These are phyloP conservation scores for Cotesia typhae DNA, from an alignment of 1,140 invertebrate genomes.

Conservation along the genomic window DNA sequence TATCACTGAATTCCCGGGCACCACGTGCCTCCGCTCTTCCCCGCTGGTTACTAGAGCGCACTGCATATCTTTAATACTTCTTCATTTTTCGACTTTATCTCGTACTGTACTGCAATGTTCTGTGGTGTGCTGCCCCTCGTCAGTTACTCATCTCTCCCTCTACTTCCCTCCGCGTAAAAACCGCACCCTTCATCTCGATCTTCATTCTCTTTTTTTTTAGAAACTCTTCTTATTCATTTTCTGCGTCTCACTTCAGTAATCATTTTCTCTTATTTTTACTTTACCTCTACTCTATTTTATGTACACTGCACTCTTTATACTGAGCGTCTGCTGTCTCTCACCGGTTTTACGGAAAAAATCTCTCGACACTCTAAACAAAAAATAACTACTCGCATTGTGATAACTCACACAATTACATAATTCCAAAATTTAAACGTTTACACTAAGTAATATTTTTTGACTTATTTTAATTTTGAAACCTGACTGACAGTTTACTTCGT, in stretches of 20 bases:
- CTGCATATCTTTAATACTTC: constrained; percentile 31
- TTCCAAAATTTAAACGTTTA: too few species aligned
- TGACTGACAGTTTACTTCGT: too few species aligned
- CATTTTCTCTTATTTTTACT: constrained; percentile 3
- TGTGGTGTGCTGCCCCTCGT: constrained; percentile 30
- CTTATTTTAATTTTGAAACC: too few species aligned
- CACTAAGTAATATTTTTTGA: too few species aligned
- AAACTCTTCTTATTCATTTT: constrained; percentile 12
- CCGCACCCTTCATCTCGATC: neutral
- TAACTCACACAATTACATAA: neutral
- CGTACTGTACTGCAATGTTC: constrained; percentile 32
- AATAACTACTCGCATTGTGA: neutral
- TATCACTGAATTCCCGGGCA: constrained; percentile 21
- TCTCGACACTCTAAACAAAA: too few species aligned
- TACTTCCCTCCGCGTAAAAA: too few species aligned
- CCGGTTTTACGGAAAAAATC: constrained; percentile 1
- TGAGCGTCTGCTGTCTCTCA: constrained; percentile 17
- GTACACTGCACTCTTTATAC: constrained; percentile 4
- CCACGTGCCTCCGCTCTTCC: constrained; percentile 22
- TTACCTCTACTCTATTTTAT: constrained; percentile 10
- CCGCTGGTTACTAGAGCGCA: constrained; percentile 6
- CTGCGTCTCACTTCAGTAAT: constrained; percentile 18
- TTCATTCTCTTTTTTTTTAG: constrained; percentile 15
- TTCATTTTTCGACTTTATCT: constrained; percentile 45
- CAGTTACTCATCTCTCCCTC: too few species aligned